Evolutionary conservation across 2,888 invertebrate genomes (phyloP).

Genomic region (Ophion costatus): DNA sequence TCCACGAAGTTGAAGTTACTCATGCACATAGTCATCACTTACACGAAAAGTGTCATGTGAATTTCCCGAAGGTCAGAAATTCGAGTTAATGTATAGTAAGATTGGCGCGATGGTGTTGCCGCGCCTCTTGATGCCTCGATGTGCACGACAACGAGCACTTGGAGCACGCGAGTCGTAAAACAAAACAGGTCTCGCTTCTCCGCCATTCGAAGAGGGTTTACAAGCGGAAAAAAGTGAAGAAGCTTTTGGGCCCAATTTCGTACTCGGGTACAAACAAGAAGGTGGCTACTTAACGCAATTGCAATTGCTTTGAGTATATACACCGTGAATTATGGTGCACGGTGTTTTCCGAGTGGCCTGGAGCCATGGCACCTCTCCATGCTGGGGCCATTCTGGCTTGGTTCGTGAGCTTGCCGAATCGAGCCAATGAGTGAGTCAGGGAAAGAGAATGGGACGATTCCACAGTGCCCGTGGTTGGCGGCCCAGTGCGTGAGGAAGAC

Average conservation of each 20-base stretch:
- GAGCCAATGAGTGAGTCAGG: slow-evolving; percentile 28
- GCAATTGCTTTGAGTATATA: slow-evolving; percentile 58
- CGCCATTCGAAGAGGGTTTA: slow-evolving; percentile 54
- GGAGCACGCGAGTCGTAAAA: slow-evolving; percentile 41
- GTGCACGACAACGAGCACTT: neutral
- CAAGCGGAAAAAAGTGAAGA: slow-evolving; percentile 47
- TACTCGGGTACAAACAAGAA: slow-evolving; percentile 16
- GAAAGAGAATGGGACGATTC: slow-evolving; percentile 30
- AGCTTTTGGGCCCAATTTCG: slow-evolving; percentile 21
- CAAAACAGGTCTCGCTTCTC: slow-evolving; percentile 23
- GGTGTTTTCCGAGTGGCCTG: slow-evolving; percentile 39
- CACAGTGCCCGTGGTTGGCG: slow-evolving; percentile 18
- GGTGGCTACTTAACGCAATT: slow-evolving; percentile 66
- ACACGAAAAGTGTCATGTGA: no score
- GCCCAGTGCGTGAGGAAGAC: slow-evolving; percentile 30
- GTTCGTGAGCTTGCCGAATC: slow-evolving; percentile 33
- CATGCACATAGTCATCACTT: neutral
- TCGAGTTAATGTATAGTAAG: no score
- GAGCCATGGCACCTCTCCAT: slow-evolving; percentile 35
- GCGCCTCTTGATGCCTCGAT: no score
- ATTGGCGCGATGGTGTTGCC: no score
- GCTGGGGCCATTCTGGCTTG: neutral
- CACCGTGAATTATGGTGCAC: slow-evolving; percentile 26
- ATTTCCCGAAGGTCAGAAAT: no score
- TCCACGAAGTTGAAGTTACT: no score